Evolutionary conservation across 53 echinoderm and acorn worm genomes (phyloP), one percentile per base, ranked within the genome.

Genomic region (Antedon mediterranea): DNA sequence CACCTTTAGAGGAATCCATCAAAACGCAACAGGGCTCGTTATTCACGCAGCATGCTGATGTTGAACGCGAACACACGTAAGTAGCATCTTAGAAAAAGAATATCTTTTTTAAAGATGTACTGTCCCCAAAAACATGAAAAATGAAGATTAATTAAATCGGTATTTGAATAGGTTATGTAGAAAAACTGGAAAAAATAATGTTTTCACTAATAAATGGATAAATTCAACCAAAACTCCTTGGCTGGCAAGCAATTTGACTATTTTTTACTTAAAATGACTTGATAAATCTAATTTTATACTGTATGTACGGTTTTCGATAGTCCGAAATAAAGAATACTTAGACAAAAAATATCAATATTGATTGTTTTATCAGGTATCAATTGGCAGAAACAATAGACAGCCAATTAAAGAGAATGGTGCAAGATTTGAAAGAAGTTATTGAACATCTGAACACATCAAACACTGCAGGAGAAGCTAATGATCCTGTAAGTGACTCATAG

Each of bases 1-100:
- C 79, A 14, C 98, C 92, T 0, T 80, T 97, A 72, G 92, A 92
- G 81, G 92, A 92, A 28, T 71, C 92, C 0, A 83, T 90, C 33
- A 86, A 86, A 71, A 83, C 77, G 32, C 90, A 87, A 71, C 86
- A 89, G 72, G 92, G 92, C 77, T 80, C 88, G 0, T 83, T 88
- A 33, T 92, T 88, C 81, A 87, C 92, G 23, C 98, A 97, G 43
- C 98, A 97, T 75, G 92, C 98, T 37, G 98, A 97, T 84, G 73
- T 88, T 71, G 97, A 97, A 70, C 85, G 97, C 41, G 97, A 97
- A 75, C 83, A 92, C 34, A 97, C 97, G 97, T 97, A 76, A 89
- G 93, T 86, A 29, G 8, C 34, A 32, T 57, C 37, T 37, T 37
- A n/a, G n/a, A 41, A 41, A 7, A 7, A 13, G 30, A 9, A 9